phyloP scores from a whole-genome alignment of 2,113 vertebrate species.

The Scytalopus superciliaris region DNA sequence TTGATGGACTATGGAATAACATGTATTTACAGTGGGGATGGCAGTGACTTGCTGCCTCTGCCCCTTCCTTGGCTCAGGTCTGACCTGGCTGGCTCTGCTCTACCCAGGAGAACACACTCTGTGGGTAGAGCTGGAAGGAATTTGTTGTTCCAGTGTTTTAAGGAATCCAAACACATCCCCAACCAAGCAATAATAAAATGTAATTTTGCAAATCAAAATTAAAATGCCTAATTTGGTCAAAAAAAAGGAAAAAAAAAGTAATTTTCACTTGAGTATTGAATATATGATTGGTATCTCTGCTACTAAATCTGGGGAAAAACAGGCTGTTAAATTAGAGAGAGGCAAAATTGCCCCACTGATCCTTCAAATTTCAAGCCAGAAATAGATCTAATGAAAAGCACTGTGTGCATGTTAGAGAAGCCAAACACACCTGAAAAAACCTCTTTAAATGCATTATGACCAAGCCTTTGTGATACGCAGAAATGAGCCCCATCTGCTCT shows the following conservation, averaged over 20 bases:
- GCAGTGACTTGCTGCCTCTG: not conserved
- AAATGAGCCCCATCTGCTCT: not conserved
- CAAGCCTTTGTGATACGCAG: not conserved
- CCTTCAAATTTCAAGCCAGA: not conserved
- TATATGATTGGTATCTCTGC: not conserved
- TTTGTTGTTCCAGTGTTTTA: fast-evolving
- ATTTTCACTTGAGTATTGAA: not conserved
- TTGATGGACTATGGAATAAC: not conserved
- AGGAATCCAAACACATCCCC: not conserved
- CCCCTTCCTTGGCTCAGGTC: not conserved
- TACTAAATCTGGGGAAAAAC: not conserved
- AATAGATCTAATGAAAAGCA: not conserved
- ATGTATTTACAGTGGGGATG: not conserved
- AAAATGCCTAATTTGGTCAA: not conserved
- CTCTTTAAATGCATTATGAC: not conserved
- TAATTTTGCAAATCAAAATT: not conserved
- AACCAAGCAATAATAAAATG: not conserved
- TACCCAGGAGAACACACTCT: not conserved
- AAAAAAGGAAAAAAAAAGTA: not conserved
- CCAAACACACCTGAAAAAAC: not conserved
- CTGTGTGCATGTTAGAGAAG: not conserved
- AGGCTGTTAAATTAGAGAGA: not conserved
- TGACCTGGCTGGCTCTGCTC: not conserved
- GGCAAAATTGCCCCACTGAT: not conserved
- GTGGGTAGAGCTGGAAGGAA: not conserved